Percentiles rank a stretch among this genome's conserved stretches.
These are phyloP conservation scores for Callimorpha dominula DNA, from an alignment of 2,888 invertebrate species.

Conservation along the genomic window DNA sequence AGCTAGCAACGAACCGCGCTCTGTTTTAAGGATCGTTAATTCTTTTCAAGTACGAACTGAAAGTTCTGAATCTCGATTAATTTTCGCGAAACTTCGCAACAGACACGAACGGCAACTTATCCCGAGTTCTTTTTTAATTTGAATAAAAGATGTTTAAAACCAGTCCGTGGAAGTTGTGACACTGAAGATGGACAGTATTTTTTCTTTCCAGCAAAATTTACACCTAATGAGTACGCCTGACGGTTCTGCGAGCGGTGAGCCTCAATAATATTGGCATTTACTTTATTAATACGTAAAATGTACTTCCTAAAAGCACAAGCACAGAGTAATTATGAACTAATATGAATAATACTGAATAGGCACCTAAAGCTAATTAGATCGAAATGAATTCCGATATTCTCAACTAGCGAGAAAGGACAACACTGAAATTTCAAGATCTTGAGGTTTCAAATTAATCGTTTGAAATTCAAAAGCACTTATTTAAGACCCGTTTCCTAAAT, in stretches of 20 bases:
- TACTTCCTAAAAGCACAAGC: background rate
- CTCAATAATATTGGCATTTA: background rate
- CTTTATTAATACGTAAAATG: background rate
- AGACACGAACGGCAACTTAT: constrained; percentile 47
- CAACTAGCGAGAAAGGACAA: no score
- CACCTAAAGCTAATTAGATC: background rate
- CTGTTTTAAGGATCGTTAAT: constrained; percentile 64
- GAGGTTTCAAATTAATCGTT: no score
- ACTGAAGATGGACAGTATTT: constrained; percentile 4
- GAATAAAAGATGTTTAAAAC: constrained; percentile 18
- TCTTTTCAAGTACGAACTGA: constrained; percentile 61
- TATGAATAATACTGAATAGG: background rate
- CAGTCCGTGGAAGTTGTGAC: constrained; percentile 5
- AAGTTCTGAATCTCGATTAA: constrained; percentile 65
- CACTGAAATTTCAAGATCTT: no score
- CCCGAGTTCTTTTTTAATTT: constrained; percentile 35
- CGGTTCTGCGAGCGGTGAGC: background rate
- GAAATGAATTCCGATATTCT: background rate
- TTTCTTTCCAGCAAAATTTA: background rate
- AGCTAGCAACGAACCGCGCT: constrained; percentile 32
- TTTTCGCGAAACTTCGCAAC: constrained; percentile 55
- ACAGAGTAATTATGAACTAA: no score
- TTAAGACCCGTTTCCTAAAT: background rate
- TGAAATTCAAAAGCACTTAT: no score
- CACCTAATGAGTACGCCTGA: background rate